Base-by-base conservation (phyloP, 2,888 invertebrate genomes). In the Drosophila prolongata region DNA sequence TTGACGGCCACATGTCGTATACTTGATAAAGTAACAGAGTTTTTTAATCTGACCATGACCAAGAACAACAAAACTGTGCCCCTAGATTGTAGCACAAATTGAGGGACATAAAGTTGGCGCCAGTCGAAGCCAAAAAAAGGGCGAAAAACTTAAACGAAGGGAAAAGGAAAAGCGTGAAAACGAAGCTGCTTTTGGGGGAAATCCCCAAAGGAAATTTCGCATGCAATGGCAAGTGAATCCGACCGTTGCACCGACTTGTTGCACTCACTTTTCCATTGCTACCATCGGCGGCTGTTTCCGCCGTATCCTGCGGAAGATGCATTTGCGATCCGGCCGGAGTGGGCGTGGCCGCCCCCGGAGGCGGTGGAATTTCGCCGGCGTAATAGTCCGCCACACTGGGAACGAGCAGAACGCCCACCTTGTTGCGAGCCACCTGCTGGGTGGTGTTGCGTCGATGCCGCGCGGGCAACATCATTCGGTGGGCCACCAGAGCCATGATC, bases 391-490 rank as follows among this genome's bases (percentile, higher is more conserved):
- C 81, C 58, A 87, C 37, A 16, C 81, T 78, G 55, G 91, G 90
- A 62, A 89, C 89, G 24, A 82, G 27, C 43, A 90, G 64, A 14
- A 91, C 89, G 40, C 89, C 90, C 6, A 90, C 89, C 73, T 90
- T 90, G 42, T 90, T 90, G 38, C 79, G 70, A 8, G 79, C 87
- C 68, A 87, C 68, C 56, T 80, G 78, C 73, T 86, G 79, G 35
- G 62, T 58, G 59, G 47, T 46, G 35, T 0, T 76, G 54, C 77
- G 80, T 6, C 81, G 82, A 38, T 71, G 68, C 46, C 85, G 85
- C 49, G 73, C 24, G 24, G 89, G 83, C 79, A 90, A 72, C 83
- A 90, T 90, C 91, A 90, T 90, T 9, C 90, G 89, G 74, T 90
- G 90, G 46, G 90, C 89, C 62, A 90, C 82, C 50, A 91, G 69